Evolutionary conservation across 1,140 invertebrate species (phyloP).

Genomic region (Episyrphus balteatus): DNA sequence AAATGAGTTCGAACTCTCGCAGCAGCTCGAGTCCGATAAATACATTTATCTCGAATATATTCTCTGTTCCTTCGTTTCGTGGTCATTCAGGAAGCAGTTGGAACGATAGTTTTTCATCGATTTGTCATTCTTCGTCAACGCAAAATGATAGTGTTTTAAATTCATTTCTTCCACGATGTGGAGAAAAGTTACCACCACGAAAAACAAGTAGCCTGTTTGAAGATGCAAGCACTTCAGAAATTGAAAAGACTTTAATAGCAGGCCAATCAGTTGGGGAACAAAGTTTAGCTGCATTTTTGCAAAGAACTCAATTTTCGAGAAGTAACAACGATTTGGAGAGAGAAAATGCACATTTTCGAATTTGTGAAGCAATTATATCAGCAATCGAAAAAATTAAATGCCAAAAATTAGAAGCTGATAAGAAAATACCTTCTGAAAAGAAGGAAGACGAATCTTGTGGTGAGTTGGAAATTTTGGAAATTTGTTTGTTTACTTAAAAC

Average conservation of each 20-base stretch:
- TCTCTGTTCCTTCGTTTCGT: slow-evolving; percentile 15
- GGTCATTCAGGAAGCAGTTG: not conserved
- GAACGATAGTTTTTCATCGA: not conserved
- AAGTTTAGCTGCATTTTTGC: slow-evolving; percentile 60
- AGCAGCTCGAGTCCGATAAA: slow-evolving; percentile 14
- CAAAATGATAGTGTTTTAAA: slow-evolving; percentile 17
- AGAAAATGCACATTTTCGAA: slow-evolving; percentile 79
- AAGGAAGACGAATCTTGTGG: not conserved
- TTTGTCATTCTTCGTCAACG: not conserved
- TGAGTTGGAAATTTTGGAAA: not conserved
- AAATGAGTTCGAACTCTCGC: not conserved
- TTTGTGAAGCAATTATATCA: slow-evolving; percentile 73
- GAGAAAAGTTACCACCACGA: slow-evolving; percentile 41
- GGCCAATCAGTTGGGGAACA: slow-evolving; percentile 50
- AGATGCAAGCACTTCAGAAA: slow-evolving; percentile 41
- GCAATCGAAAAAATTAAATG: slow-evolving; percentile 64
- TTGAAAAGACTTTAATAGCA: slow-evolving; percentile 1
- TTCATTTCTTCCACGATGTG: slow-evolving; percentile 33
- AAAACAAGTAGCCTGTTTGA: slow-evolving; percentile 53
- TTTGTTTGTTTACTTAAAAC: not conserved
- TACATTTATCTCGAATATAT: slow-evolving; percentile 20
- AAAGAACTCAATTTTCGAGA: slow-evolving; percentile 56
- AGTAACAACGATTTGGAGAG: slow-evolving; percentile 68
- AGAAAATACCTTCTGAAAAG: too few relatives aligned
- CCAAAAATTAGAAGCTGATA: slow-evolving; percentile 14